phyloP scores from a whole-genome alignment of 2,113 vertebrate species.

The Misgurnus anguillicaudatus region DNA sequence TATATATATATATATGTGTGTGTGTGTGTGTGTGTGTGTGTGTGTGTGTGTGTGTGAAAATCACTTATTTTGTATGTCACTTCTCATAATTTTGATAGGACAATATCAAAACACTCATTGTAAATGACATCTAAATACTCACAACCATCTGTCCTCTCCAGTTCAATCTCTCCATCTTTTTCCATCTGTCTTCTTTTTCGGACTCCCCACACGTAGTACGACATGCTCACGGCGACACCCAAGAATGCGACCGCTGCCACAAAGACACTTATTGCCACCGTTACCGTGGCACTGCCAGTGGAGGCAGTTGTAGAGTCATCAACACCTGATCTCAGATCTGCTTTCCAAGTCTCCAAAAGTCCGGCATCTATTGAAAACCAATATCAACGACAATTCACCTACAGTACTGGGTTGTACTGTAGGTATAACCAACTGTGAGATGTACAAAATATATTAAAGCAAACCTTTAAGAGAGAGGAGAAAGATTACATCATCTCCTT shows the following conservation, averaged over 20 bases:
- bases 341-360: conserved; percentile 59
- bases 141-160: conserved; percentile 43
- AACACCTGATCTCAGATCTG: background rate
- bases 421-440: background rate
- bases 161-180: background rate
- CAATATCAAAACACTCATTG: too few relatives aligned
- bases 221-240: conserved; percentile 63
- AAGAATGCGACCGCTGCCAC: conserved; percentile 66
- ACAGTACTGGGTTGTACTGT: background rate
- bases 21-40: too few relatives aligned
- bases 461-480: conserved; percentile 84
- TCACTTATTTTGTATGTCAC: background rate
- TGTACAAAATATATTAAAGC: background rate
- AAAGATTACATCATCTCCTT: conserved; percentile 79
- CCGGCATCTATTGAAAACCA: conserved; percentile 71
- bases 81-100: background rate
- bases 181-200: conserved; percentile 16
- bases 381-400: background rate
- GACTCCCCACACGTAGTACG: conserved; percentile 68
- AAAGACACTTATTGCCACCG: conserved; percentile 62
- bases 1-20: too few relatives aligned
- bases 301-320: background rate
- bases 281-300: conserved; percentile 59
- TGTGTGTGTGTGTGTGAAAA: background rate
- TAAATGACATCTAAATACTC: background rate